Evolutionary conservation across 2,113 vertebrate species (phyloP), one percentile per base, ranked within the genome.

Genomic region (Syngnathus typhle): DNA sequence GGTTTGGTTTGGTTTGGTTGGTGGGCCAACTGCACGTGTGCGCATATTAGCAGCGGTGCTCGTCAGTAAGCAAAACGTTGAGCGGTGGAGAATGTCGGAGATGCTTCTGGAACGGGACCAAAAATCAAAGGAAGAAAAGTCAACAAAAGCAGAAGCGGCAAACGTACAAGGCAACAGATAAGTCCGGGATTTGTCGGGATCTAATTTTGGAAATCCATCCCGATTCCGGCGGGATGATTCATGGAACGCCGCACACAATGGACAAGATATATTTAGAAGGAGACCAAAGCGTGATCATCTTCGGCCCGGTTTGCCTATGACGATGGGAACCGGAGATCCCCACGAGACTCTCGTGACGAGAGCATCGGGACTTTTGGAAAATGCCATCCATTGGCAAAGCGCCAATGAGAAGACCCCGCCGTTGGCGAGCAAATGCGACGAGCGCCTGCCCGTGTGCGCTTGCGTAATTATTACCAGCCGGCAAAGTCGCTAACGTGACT

Each of bases 131-230:
- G 10, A 13, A 56, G 21, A 5, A 23, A 54, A 54, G 67, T 27
- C 68, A 65, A 58, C 68, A 70, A 60, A 5, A 38, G 67, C 12
- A 43, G 43, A 4, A 66, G 15, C 54, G 60, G 8, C 56, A 0
- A 16, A 39, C 15, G 23, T 12, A 60, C 49, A 51, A 51, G n/a
- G 7, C n/a, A 52, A 71, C 65, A 32, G 27, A 71, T n/a, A 79
- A 84, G 64, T 15, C 49, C 5, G 76, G 68, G 73, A 83, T 77
- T 81, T 75, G 66, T 67, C 54, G 47, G 47, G 9, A 41, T 84
- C 79, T 81, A 79, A 79, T 74, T 83, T 76, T 82, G 69, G 84
- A 78, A 58, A 70, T 32, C 49, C 41, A 21, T 69, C 64, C 74
- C n/a, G 43, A n/a, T 51, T 51, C 49, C 19, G n/a, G 49, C 7